These are phyloP conservation scores for Phrixothrix hirtus DNA, from an alignment of 2,888 invertebrate genomes.

Conservation along the genomic window DNA sequence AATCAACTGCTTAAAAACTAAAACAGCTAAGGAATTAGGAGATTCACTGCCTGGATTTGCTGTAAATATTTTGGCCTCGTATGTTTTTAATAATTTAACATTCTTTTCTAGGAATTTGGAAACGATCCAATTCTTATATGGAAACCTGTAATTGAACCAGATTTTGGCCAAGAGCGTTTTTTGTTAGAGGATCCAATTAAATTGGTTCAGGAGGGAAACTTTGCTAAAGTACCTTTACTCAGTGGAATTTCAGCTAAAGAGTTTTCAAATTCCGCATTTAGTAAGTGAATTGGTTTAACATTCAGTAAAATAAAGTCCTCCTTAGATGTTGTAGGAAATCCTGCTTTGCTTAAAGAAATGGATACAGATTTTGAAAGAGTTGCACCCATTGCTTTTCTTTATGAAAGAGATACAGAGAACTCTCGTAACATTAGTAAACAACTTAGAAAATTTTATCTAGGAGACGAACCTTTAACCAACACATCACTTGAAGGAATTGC, in stretches of 20 bases:
- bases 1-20: constrained; percentile 63
- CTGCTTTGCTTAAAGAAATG: constrained; percentile 59
- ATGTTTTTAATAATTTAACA: no score
- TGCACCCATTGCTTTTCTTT: constrained; percentile 68
- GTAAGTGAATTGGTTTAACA: no score
- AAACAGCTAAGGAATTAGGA: constrained; percentile 58
- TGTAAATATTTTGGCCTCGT: constrained; percentile 43
- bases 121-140: constrained; percentile 60
- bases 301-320: no score
- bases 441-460: constrained; percentile 59
- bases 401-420: constrained; percentile 61
- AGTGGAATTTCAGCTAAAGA: constrained; percentile 68
- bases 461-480: constrained; percentile 53
- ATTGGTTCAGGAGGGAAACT: constrained; percentile 60
- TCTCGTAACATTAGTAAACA: constrained; percentile 58
- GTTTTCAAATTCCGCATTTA: no score
- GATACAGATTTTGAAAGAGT: constrained; percentile 64
- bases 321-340: constrained; percentile 61
- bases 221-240: constrained; percentile 66
- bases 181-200: constrained; percentile 62
- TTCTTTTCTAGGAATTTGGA: constrained; percentile 63
- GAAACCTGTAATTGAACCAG: constrained; percentile 67
- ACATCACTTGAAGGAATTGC: no score
- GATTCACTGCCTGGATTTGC: constrained; percentile 57
- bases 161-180: constrained; percentile 67